Base-by-base conservation (phyloP, 2,797 vertebrate species). In the Anabas testudineus region DNA sequence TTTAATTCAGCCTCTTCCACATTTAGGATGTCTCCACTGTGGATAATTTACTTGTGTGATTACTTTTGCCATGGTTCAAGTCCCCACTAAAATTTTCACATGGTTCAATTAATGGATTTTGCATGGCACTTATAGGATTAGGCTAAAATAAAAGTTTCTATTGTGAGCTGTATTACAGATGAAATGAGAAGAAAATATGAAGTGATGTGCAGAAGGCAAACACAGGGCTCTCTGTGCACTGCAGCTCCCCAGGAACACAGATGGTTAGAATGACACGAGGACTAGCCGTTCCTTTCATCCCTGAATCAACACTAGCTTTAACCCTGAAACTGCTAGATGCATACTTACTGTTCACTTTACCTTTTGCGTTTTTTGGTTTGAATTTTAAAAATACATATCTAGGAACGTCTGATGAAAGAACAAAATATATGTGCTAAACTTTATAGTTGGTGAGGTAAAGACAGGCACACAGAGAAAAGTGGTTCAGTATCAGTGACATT, bases 261-360 rank as follows among this genome's bases (percentile, higher is more conserved):
- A 82, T 87, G 84, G 72, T 82, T 62, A 71, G 81, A 56, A 78
- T 86, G 79, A 80, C 79, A 84, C 26, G 74, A 78, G 58, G 67
- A 81, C 63, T 73, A 70, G 55, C 67, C 21, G 60, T 66, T 74
- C 48, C 58, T 76, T 76, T 81, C 49, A 81, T 86, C 51, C 54
- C 67, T 41, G 55, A 67, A 42, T 67, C 18, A 81, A 70, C 59
- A 28, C 39, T 53, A 2, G n/a, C 9, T 6, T 73, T 82, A 83
- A 84, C 67, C 67, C 70, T 74, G 60, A 37, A 56, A 76, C 58
- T 59, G 64, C 67, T 55, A 4, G 2, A 39, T 60, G 51, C 21
- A 59, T 56, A 65, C 28, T 63, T 6, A 59, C 14, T 43, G 13
- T 47, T 41, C 4, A 19, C 3, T n/a, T 6, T 66, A 34, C 9